Conservation (phyloP, 2,888 invertebrate species). For the Dasysyrphus albostriatus region DNA sequence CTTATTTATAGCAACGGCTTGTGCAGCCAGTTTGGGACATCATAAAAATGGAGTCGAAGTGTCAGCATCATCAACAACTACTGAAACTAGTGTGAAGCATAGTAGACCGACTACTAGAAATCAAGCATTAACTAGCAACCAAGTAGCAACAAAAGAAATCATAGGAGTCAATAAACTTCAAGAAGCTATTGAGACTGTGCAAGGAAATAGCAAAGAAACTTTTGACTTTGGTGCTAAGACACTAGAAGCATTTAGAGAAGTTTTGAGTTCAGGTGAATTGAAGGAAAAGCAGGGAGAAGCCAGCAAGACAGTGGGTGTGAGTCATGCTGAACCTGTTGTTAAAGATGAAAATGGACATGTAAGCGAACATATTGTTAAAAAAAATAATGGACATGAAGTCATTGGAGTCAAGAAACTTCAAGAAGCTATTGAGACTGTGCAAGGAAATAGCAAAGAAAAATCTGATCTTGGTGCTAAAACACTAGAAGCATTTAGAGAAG, state of each 20-base stretch:
- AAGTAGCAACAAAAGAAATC: background rate
- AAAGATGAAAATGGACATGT: background rate
- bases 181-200: background rate
- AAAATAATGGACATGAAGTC: background rate
- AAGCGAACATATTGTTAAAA: no score
- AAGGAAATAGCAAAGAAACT: background rate
- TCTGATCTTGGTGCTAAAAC: background rate
- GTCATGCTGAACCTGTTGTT: no score
- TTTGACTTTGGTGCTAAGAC: background rate
- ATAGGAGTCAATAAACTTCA: background rate
- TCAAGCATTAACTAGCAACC: background rate
- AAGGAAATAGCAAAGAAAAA: background rate
- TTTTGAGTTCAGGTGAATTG: background rate
- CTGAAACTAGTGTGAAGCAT: background rate
- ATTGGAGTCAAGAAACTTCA: background rate
- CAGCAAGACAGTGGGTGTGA: background rate
- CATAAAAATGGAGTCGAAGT: background rate
- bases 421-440: background rate
- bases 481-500: background rate
- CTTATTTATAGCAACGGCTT: constrained; percentile 29
- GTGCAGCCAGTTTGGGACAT: constrained; percentile 35
- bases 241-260: background rate
- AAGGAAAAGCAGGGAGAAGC: background rate
- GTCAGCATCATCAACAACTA: background rate
- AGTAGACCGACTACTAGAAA: background rate